Conservation (phyloP, 2,888 invertebrate genomes). For the Eupelmus urozonus region DNA sequence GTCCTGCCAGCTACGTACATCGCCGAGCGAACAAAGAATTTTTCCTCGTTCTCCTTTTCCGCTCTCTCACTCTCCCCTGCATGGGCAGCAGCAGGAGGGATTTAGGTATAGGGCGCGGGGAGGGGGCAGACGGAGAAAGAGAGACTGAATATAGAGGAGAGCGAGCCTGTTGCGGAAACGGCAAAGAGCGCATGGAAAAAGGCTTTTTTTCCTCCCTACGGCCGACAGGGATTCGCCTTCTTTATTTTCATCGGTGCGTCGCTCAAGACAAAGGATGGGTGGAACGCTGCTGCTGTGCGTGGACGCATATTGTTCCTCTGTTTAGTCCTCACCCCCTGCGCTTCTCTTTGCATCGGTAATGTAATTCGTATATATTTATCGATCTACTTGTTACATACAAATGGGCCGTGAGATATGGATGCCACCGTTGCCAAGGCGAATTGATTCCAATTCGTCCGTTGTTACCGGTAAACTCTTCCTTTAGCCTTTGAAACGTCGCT, state of each 20-base stretch:
- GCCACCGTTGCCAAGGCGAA: too few species aligned
- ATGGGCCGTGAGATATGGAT: too few species aligned
- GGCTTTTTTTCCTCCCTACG: slow-evolving; percentile 3
- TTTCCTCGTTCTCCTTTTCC: slow-evolving; percentile 43
- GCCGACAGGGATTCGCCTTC: slow-evolving; percentile 6
- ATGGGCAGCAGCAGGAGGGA: neutral
- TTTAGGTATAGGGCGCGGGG: neutral
- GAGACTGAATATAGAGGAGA: slow-evolving; percentile 15
- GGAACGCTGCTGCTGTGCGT: neutral
- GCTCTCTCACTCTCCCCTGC: slow-evolving; percentile 11
- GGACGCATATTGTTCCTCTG: neutral
- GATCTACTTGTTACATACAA: too few species aligned
- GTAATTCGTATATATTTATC: too few species aligned
- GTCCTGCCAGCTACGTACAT: neutral
- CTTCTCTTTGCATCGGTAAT: too few species aligned
- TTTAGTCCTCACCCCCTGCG: neutral
- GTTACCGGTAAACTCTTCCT: too few species aligned
- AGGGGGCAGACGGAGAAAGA: neutral
- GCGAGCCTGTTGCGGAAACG: slow-evolving; percentile 44
- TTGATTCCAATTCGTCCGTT: too few species aligned
- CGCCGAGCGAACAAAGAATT: slow-evolving; percentile 49
- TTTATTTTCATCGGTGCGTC: slow-evolving; percentile 35
- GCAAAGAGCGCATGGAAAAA: slow-evolving; percentile 41
- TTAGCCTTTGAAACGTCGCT: too few species aligned
- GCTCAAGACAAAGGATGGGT: slow-evolving; percentile 28